phyloP scores from a whole-genome alignment of 2,113 vertebrate species.

The Strix uralensis region DNA sequence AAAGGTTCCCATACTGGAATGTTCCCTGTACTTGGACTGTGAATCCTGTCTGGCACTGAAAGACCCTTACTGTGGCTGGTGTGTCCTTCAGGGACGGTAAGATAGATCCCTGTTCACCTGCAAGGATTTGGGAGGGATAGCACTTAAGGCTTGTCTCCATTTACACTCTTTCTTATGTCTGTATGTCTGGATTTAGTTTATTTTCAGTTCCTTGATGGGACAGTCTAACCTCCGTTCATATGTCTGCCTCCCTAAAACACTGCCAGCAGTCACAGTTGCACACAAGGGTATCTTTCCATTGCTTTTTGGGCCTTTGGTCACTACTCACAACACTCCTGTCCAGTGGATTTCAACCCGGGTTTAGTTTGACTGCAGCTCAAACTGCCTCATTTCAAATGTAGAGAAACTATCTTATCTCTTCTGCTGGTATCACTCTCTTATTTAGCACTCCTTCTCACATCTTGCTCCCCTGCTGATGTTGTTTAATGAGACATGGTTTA shows the following conservation, averaged over 20 bases:
- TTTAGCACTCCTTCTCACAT: neutral
- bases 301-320: neutral
- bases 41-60: conserved; percentile 85
- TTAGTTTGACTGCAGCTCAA: neutral
- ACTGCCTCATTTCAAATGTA: neutral
- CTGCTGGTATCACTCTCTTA: neutral
- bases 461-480: neutral
- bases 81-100: conserved; percentile 93
- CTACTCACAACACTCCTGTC: fast-evolving
- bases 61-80: conserved; percentile 98
- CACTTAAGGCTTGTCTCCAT: neutral
- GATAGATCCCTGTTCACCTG: conserved; percentile 52
- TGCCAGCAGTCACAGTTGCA: neutral
- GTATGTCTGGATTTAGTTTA: neutral
- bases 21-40: conserved; percentile 85
- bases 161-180: neutral
- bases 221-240: neutral
- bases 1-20: conserved; percentile 91
- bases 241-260: neutral
- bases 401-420: neutral
- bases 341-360: neutral
- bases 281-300: neutral
- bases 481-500: neutral
- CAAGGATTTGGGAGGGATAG: neutral
- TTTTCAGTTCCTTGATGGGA: neutral